Conservation (phyloP, 2,797 vertebrate species). For the Chaetodon trifasciatus region DNA sequence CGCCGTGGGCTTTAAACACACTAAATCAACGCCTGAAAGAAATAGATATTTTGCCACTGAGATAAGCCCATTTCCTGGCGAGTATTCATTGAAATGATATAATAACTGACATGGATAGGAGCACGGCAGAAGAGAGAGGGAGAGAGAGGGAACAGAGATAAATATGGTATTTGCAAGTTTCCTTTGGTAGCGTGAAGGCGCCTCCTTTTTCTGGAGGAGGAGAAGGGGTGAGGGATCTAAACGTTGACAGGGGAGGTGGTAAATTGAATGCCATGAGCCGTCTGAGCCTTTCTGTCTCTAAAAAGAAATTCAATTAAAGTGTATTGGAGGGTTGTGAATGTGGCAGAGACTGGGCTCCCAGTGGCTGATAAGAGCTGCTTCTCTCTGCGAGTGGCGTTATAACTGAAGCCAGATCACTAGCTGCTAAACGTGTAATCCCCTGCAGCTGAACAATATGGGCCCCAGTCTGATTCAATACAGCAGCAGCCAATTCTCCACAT, state of each 20-base stretch:
- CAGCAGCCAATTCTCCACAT: slow-evolving; percentile 96
- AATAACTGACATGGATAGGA: slow-evolving; percentile 87
- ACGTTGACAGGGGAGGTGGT: slow-evolving; percentile 89
- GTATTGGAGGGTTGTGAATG: slow-evolving; percentile 99
- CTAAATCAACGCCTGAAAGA: slow-evolving; percentile 88
- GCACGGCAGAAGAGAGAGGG: slow-evolving; percentile 64
- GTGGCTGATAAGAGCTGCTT: slow-evolving; percentile 94
- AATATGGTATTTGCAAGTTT: slow-evolving; percentile 93
- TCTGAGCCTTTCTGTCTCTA: slow-evolving; percentile 96
- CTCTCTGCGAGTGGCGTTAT: slow-evolving; percentile 88
- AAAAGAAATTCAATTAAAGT: slow-evolving; percentile 99
- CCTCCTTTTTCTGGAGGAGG: slow-evolving; percentile 83
- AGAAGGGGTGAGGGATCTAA: slow-evolving; percentile 90
- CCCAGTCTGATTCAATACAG: slow-evolving; percentile 95
- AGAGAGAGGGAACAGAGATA: slow-evolving; percentile 84
- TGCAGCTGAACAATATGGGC: slow-evolving; percentile 93
- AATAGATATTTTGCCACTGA: slow-evolving; percentile 84
- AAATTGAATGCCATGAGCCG: slow-evolving; percentile 97
- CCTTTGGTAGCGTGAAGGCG: slow-evolving; percentile 87
- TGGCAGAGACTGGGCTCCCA: slow-evolving; percentile 91
- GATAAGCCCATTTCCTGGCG: slow-evolving; percentile 87
- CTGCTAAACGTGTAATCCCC: slow-evolving; percentile 97
- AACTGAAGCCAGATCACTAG: slow-evolving; percentile 93
- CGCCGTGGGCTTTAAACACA: slow-evolving; percentile 84
- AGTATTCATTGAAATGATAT: slow-evolving; percentile 90